phyloP scores from a whole-genome alignment of 2,797 vertebrate species.

The Mormyrops attenuatus region DNA sequence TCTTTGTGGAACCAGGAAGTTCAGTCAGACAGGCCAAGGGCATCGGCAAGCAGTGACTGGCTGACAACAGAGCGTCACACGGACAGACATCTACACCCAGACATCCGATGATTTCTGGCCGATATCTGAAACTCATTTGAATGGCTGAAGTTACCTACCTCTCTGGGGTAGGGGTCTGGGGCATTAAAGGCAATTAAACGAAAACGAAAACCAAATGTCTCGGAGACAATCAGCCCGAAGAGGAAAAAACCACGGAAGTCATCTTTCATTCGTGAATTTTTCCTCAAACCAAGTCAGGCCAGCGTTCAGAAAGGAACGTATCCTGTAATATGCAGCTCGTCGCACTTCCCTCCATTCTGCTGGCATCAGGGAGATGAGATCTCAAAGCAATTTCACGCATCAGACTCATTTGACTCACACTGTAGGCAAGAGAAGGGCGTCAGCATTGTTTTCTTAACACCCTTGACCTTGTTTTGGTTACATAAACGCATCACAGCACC shows the following conservation, averaged over 20 bases:
- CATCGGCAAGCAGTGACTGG: not conserved
- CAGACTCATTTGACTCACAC: not conserved
- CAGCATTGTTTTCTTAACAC: not conserved
- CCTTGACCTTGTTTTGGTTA: not conserved
- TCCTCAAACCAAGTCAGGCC: not conserved
- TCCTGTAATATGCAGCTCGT: not conserved
- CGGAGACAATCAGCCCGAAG: not conserved
- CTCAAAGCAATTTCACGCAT: constrained; percentile 11
- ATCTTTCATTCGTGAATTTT: not conserved
- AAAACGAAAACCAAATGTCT: constrained; percentile 23
- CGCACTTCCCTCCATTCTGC: not conserved
- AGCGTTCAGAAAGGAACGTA: not conserved
- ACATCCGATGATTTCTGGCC: not conserved
- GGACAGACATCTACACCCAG: not conserved
- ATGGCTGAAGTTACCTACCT: not conserved
- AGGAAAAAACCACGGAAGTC: constrained; percentile 7
- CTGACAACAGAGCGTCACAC: not conserved
- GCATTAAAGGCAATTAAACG: not conserved
- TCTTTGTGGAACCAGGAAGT: not conserved
- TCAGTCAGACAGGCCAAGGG: not conserved
- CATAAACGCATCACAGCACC: constrained; percentile 25
- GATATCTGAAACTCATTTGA: not conserved
- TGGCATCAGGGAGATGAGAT: not conserved
- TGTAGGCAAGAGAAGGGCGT: not conserved
- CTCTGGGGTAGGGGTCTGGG: not conserved